Percentiles rank a stretch among this genome's conserved stretches.
Conservation (phyloP, 2,888 invertebrate species). For the Lithodes maja region DNA sequence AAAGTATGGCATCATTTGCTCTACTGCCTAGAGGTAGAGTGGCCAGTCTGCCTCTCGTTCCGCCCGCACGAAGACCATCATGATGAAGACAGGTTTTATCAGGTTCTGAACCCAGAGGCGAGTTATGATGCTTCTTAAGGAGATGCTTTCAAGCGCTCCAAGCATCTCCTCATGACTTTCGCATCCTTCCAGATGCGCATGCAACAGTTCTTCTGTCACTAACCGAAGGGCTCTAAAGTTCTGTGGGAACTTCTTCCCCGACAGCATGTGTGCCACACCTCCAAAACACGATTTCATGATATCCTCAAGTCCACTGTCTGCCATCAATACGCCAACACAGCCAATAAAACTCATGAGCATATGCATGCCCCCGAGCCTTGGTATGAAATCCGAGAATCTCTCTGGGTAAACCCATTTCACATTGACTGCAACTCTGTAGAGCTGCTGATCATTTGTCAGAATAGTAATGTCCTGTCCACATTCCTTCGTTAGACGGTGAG, state of each 20-base stretch:
- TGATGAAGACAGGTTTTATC: no score
- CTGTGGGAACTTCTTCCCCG: constrained; percentile 10
- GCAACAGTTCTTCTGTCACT: neutral
- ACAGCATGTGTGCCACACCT: neutral
- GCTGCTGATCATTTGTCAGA: neutral
- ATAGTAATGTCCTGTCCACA: neutral
- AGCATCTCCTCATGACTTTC: no score
- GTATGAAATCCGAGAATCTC: neutral
- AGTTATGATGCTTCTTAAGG: no score
- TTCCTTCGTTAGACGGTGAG: neutral
- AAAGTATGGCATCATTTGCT: no score
- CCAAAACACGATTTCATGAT: neutral
- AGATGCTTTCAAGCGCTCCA: no score
- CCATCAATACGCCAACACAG: neutral
- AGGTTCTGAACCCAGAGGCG: no score
- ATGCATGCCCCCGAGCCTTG: constrained; percentile 3
- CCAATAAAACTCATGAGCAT: neutral
- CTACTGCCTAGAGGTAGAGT: no score
- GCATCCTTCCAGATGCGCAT: no score
- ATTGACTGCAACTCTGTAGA: constrained; percentile 6
- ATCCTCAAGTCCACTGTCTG: neutral
- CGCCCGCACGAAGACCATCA: no score
- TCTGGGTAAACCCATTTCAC: neutral
- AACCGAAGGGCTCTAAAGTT: neutral
- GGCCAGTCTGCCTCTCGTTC: no score